Conservation (phyloP, 2,888 invertebrate species). For the Caenorhabditis wallacei region DNA sequence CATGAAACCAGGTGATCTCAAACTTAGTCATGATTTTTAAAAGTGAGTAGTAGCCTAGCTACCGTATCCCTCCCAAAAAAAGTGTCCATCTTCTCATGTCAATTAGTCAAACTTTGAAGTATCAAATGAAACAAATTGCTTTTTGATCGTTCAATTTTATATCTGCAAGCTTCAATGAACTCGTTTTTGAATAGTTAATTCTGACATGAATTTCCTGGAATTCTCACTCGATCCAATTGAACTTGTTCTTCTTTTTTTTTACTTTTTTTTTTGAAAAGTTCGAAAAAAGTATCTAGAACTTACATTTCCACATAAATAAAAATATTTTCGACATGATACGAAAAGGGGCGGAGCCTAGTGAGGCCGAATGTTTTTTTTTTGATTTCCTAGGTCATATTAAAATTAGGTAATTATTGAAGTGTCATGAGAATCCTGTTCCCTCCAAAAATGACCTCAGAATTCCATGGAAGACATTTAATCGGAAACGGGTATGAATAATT, state of each 20-base stretch:
- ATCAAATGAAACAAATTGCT: constrained; percentile 14
- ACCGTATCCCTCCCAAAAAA: no score
- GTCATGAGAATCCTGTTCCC: background rate
- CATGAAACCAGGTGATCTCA: background rate
- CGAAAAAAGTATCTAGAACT: background rate
- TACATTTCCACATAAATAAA: background rate
- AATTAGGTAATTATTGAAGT: background rate
- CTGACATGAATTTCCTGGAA: constrained; percentile 21
- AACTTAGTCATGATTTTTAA: background rate
- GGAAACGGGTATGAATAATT: constrained; percentile 3
- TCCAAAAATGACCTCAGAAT: background rate
- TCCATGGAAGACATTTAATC: constrained; percentile 5
- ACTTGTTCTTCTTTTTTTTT: background rate
- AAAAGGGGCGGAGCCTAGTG: no score
- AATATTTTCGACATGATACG: no score
- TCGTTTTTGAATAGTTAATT: constrained; percentile 32
- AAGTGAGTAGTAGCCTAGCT: background rate
- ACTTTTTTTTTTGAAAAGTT: background rate
- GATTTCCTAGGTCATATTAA: background rate
- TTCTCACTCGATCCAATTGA: background rate
- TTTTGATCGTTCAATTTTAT: constrained; percentile 33
- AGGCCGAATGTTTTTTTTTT: no score
- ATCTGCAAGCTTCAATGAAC: constrained; percentile 43
- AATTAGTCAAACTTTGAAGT: constrained; percentile 8
- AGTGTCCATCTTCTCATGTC: background rate